Base-by-base conservation (phyloP, 1,140 invertebrate genomes). In the Anastatus disparis region DNA sequence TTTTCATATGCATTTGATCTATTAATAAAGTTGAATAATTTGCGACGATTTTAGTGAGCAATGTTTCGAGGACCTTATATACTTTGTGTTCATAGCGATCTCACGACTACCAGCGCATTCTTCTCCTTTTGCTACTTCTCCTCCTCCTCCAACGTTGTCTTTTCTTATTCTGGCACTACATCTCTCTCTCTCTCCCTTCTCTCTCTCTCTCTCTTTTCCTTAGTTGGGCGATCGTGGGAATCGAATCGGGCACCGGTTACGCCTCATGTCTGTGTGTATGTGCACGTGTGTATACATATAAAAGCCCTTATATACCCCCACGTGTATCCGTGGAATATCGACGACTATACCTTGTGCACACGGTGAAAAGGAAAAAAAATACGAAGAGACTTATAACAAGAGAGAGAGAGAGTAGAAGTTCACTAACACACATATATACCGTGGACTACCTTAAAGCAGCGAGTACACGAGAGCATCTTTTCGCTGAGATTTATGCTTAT, bases 181-280 rank as follows among this genome's bases (percentile, higher is more conserved):
- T 40, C 26, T 0, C 27, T 31, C 27, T 29, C 42, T 66, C 76
- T 72, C 70, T 24, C 71, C 53, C 71, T 75, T 73, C 70, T 71
- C 74, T 69, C 65, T 68, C 65, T 53, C 70, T 71, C 67, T 77
- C 24, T 53, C 59, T 26, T 50, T 63, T 20, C 56, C 31, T 12
- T 26, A 35, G 9, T 55, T 20, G 46, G 56, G 63, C 62, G 67
- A 70, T 70, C 72, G 72, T 73, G 72, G 62, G 72, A 73, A 73
- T 73, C 62, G 67, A 73, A 73, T 73, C 61, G 61, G 40, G 59
- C 70, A 68, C 66, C 29, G 46, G 46, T 52, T 53, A 59, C 77
- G 65, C 74, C 72, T 74, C n/a, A n/a, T n/a, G n/a, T n/a, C n/a
- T n/a, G n/a, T n/a, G n/a, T n/a, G n/a, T n/a, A n/a, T n/a, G n/a